Percentiles rank a stretch among this genome's conserved stretches.
Conservation (phyloP, 2,113 vertebrate genomes). For the Vicugna pacos region DNA sequence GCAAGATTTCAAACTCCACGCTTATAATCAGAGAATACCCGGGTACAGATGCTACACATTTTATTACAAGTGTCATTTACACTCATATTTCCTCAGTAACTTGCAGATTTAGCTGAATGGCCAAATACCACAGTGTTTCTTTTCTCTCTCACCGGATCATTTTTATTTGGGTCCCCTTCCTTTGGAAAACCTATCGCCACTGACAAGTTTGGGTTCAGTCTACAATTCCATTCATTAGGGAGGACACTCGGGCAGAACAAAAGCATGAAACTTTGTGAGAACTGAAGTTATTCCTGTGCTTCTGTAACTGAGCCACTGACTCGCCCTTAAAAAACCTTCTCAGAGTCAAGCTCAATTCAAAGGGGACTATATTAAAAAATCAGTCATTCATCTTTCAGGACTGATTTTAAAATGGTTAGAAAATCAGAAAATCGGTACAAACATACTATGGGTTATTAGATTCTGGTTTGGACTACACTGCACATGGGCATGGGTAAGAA, state of each 20-base stretch:
- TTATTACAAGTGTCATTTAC: slow-evolving; percentile 68
- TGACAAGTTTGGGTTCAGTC: slow-evolving; percentile 57
- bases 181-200: slow-evolving; percentile 57
- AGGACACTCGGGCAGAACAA: neutral
- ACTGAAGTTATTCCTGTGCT: neutral
- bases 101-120: slow-evolving; percentile 64
- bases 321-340: neutral
- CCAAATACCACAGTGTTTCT: slow-evolving; percentile 59
- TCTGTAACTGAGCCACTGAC: neutral
- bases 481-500: slow-evolving; percentile 72
- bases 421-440: slow-evolving; percentile 75
- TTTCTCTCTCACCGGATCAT: neutral
- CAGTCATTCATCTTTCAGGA: slow-evolving; percentile 61
- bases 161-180: slow-evolving; percentile 63
- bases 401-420: slow-evolving; percentile 76
- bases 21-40: slow-evolving; percentile 47
- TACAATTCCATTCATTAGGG: slow-evolving; percentile 10
- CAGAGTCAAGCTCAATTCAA: neutral
- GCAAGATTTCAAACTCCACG: neutral
- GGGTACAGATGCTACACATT: slow-evolving; percentile 60
- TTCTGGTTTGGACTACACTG: slow-evolving; percentile 10
- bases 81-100: slow-evolving; percentile 63
- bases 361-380: slow-evolving; percentile 56
- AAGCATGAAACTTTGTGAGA: neutral
- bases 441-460: slow-evolving; percentile 78